phyloP scores from a whole-genome alignment of 1,140 invertebrate species.

The Popillia japonica region DNA sequence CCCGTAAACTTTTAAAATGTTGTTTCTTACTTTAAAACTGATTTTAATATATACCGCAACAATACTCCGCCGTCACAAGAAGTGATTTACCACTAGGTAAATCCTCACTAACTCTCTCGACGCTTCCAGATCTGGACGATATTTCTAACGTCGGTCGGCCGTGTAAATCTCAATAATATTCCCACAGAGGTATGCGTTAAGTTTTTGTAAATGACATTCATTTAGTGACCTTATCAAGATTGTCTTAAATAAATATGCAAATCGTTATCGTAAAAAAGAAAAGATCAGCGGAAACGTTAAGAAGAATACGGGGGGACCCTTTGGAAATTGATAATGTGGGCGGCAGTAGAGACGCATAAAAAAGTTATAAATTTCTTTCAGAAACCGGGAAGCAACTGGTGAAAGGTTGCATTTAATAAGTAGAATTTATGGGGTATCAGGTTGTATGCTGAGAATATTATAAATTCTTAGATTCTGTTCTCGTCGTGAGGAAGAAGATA shows the following conservation, averaged over 20 bases:
- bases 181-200: conserved; percentile 10
- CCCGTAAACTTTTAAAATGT: conserved; percentile 30
- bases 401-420: conserved; percentile 28
- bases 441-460: background rate
- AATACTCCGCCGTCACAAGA: background rate
- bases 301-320: background rate
- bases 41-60: conserved; percentile 23
- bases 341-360: background rate
- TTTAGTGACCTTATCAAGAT: conserved; percentile 18
- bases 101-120: background rate
- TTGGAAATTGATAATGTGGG: background rate
- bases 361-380: conserved; percentile 17
- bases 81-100: conserved; percentile 18
- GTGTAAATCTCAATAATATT: conserved; percentile 24
- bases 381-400: background rate
- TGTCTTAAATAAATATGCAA: background rate
- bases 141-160: background rate
- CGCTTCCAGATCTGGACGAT: background rate
- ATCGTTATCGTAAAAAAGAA: background rate
- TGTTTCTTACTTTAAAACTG: conserved; percentile 24
- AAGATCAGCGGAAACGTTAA: background rate
- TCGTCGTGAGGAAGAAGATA: background rate
- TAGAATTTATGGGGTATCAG: conserved; percentile 4
- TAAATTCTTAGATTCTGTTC: background rate
- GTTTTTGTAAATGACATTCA: conserved; percentile 28